Evolutionary conservation across 2,888 invertebrate genomes (phyloP), one percentile per base, ranked within the genome.

Genomic region (Yponomeuta malinellus): DNA sequence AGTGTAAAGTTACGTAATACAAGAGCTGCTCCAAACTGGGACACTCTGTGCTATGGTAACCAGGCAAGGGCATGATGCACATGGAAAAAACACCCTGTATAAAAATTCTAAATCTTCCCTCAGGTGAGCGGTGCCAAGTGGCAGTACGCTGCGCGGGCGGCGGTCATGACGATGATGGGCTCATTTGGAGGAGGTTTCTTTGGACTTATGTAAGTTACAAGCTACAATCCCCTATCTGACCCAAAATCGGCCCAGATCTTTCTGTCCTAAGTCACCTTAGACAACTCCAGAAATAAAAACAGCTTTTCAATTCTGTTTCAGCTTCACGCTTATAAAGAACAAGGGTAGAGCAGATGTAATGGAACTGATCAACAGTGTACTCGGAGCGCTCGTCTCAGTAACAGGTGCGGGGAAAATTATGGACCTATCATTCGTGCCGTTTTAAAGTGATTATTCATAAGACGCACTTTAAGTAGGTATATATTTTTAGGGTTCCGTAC

Each of bases 131-230:
- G 96, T 0, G 94, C 95, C 6, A 97, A 97, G 83, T 98, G 98
- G 98, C 96, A 97, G 82, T 97, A 97, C 81, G 97, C 98, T 0
- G 97, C 97, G 0, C 93, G 97, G 68, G 97, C 97, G 0, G 97
- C 97, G 0, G 97, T 97, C 0, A 96, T 96, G 93, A 98, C 98
- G 0, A 96, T 98, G 94, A 95, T 97, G 93, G 95, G 96, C 0
- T 97, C 97, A 0, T 97, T 98, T 82, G 97, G 98, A 0, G 98
- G 98, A 0, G 98, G 98, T 1, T 91, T 95, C 71, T 93, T 95
- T 33, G 96, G 96, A 3, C 86, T 94, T 0, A 71, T 93, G 94
- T 94, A 75, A 87, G 89, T 83, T 29, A 23, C 23, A 23, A 23
- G 23, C 23, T 23, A 23, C 23, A 23, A 23, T 23, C 23, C 23